phyloP scores from a whole-genome alignment of 2,888 invertebrate genomes.

The Plebejus melissa region DNA sequence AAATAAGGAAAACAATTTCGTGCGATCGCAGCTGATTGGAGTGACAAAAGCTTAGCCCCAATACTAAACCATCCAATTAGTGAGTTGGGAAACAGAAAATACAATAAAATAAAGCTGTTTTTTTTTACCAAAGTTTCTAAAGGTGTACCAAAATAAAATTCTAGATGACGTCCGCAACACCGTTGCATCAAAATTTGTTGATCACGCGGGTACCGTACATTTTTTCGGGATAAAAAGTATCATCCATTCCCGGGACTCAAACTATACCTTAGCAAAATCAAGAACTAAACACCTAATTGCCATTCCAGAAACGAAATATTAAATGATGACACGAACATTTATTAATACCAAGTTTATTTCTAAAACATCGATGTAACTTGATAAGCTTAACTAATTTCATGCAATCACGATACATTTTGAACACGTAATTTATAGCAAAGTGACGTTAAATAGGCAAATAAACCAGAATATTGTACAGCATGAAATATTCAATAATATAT shows the following conservation, averaged over 20 bases:
- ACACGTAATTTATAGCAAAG: not conserved
- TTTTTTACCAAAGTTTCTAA: no score
- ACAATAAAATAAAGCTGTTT: no score
- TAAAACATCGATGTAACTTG: not conserved
- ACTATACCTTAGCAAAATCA: no score
- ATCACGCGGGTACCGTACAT: no score
- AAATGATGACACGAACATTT: not conserved
- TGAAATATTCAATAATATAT: not conserved
- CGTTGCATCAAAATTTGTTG: no score
- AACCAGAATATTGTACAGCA: not conserved
- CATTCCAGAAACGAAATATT: not conserved
- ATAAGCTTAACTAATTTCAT: not conserved
- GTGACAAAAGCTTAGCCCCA: not conserved
- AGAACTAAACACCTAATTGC: not conserved
- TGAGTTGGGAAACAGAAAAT: not conserved
- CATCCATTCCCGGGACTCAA: no score
- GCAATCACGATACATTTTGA: not conserved
- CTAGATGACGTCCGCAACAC: no score
- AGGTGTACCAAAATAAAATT: no score
- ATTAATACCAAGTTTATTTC: not conserved
- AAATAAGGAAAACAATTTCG: not conserved
- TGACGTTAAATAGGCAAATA: constrained; percentile 2
- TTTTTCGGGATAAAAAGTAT: no score
- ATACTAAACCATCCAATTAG: not conserved
- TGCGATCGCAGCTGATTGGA: not conserved